These are phyloP conservation scores for Adoxophyes honmai DNA, from an alignment of 1,140 invertebrate species.

Conservation along the genomic window DNA sequence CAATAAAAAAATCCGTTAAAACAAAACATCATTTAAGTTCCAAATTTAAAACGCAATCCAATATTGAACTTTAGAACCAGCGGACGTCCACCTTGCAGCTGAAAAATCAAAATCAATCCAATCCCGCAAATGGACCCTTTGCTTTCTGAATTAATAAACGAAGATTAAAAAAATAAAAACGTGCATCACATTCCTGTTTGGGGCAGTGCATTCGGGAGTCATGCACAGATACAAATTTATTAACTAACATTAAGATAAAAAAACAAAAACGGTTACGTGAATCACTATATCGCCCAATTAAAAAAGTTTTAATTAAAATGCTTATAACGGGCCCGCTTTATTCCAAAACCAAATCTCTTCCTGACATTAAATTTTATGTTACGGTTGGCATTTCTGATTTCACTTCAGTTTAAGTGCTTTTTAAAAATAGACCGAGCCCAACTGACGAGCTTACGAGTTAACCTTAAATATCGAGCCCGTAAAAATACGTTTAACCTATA, in stretches of 20 bases:
- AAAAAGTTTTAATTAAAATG: not conserved
- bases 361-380: constrained; percentile 6
- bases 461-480: not conserved
- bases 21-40: not conserved
- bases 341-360: not conserved
- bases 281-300: not conserved
- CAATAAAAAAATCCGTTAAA: no score
- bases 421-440: constrained; percentile 1
- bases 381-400: not conserved
- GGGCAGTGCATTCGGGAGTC: constrained; percentile 68
- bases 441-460: constrained; percentile 1
- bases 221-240: constrained; percentile 65
- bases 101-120: constrained; percentile 27
- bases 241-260: constrained; percentile 30
- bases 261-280: constrained; percentile 12
- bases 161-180: constrained; percentile 45
- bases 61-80: not conserved
- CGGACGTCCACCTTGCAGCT: constrained; percentile 6
- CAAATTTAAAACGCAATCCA: not conserved
- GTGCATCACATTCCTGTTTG: constrained; percentile 68
- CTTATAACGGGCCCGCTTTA: not conserved
- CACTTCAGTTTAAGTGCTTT: constrained; percentile 10
- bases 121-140: constrained; percentile 63
- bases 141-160: constrained; percentile 54
- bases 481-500: constrained; percentile 8